These are phyloP conservation scores for Rotaria magnacalcarata DNA, from an alignment of 2,888 invertebrate species.

Conservation along the genomic window DNA sequence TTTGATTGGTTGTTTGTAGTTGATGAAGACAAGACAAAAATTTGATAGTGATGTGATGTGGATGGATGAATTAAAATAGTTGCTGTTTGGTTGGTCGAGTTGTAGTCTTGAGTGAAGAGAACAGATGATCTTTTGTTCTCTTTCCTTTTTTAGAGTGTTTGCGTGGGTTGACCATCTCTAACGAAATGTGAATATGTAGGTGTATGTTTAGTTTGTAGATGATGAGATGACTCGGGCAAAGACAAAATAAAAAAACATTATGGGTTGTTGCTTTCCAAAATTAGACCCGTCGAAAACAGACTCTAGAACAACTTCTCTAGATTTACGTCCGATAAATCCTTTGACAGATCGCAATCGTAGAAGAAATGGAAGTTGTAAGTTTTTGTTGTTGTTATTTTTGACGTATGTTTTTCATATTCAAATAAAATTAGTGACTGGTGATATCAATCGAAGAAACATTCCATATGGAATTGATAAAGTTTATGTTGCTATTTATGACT, in stretches of 20 bases:
- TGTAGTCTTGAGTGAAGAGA: neutral
- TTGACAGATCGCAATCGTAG: too few relatives aligned
- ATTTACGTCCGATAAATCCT: too few relatives aligned
- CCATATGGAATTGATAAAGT: neutral
- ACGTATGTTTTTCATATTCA: too few relatives aligned
- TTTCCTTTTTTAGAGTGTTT: neutral
- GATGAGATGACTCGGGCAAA: neutral
- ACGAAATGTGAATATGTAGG: neutral
- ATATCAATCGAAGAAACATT: neutral
- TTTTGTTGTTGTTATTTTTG: too few relatives aligned
- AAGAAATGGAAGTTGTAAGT: too few relatives aligned
- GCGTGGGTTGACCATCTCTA: neutral
- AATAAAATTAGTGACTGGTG: neutral
- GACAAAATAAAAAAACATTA: neutral
- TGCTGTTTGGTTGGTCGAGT: neutral
- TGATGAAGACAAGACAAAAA: neutral
- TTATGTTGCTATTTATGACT: conserved; percentile 27
- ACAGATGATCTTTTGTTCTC: neutral
- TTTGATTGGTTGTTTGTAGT: neutral
- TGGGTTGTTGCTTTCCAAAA: neutral
- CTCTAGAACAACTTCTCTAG: too few relatives aligned
- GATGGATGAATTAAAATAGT: neutral
- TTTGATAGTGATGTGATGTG: neutral
- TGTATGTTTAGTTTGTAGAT: neutral
- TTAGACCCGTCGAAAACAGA: too few relatives aligned